Evolutionary conservation across 2,888 invertebrate species (phyloP).

Genomic region (Folsomia manolachei): DNA sequence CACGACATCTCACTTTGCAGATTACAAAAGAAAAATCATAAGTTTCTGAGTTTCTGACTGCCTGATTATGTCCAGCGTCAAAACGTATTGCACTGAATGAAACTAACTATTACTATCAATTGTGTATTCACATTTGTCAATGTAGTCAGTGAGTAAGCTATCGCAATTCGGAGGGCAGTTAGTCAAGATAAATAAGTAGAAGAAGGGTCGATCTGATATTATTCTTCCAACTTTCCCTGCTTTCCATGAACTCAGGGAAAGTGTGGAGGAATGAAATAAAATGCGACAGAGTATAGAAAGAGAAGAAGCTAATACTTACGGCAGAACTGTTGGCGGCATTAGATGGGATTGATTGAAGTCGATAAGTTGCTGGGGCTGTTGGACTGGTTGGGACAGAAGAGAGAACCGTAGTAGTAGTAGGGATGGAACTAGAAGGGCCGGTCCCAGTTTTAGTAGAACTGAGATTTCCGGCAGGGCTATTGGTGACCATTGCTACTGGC

Average conservation of each 20-base stretch:
- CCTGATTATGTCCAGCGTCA: no score
- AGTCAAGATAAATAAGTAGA: background rate
- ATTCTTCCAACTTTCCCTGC: background rate
- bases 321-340: constrained; percentile 47
- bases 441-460: constrained; percentile 27
- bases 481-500: constrained; percentile 24
- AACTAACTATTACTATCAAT: no score
- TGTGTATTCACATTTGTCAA: no score
- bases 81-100: no score
- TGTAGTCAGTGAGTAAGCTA: background rate
- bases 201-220: background rate
- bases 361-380: constrained; percentile 56
- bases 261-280: background rate
- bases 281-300: constrained; percentile 4
- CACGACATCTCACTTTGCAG: no score
- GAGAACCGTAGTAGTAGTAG: constrained; percentile 21
- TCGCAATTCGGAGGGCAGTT: background rate
- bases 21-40: no score
- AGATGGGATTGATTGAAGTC: constrained; percentile 71
- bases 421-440: constrained; percentile 23
- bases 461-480: constrained; percentile 22
- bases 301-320: constrained; percentile 45
- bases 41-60: no score
- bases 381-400: constrained; percentile 18
- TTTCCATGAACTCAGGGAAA: background rate